Evolutionary conservation across 1,140 invertebrate species (phyloP), one percentile per base, ranked within the genome.

Genomic region (Hylyphantes graminicola): DNA sequence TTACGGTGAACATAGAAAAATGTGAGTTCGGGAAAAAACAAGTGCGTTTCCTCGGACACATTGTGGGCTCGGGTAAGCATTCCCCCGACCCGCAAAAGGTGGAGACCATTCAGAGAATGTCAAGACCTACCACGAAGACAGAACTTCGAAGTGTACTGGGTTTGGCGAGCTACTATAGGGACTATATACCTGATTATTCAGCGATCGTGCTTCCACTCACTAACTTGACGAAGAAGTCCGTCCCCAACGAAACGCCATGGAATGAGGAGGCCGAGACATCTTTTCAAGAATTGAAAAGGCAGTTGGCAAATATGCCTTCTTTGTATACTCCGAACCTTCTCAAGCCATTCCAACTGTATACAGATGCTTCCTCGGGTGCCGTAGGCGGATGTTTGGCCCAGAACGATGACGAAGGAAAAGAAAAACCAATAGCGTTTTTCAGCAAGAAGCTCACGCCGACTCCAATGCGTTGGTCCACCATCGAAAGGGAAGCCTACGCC

Each of bases 401-500:
- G 0, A 81, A 10, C 6, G 67, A 8, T 0, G 64, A 19, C 73
- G 21, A 54, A 0, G 48, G 61, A 0, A 72, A 81, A n/a, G 64
- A 68, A n/a, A 57, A 50, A 9, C 50, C 53, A 0, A 54, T 81
- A 7, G 21, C 63, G 15, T 75, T 70, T 35, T 75, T 70, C n/a
- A 72, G 21, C 10, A 86, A 87, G 53, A 86, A 86, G 73, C 51
- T 88, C 6, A 84, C 76, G n/a, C 11, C 19, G 0, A 78, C 81
- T 13, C 87, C 88, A 65, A n/a, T 7, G 0, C 11, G 61, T 0
- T 87, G 86, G 81, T 55, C 87, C 0, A 86, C 81, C 0, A 86
- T 87, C 0, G 87, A 88, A 55, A 86, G 87, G 61, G 88, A n/a
- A 80, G 72, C 76, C 0, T 87, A 61, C 63, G 86, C 86, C 4